phyloP scores from a whole-genome alignment of 1,140 invertebrate genomes.

The Tyrophagus putrescentiae region DNA sequence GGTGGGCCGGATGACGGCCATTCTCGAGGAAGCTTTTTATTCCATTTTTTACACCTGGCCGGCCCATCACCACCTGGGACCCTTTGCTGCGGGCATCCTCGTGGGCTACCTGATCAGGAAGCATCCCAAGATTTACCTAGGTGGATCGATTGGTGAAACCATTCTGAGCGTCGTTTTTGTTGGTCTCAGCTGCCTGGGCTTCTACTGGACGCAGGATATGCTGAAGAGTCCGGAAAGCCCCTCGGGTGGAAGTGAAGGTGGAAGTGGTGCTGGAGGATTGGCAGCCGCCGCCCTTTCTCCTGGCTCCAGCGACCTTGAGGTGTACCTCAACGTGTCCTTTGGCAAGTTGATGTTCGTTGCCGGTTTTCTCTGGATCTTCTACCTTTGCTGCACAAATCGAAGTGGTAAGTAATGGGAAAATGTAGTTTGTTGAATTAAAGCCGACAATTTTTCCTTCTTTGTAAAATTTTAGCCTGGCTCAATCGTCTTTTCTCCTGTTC shows the following conservation, averaged over 20 bases:
- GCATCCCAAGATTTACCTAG: not conserved
- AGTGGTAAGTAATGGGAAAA: not conserved
- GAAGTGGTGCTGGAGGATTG: slow-evolving; percentile 27
- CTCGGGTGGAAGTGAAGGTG: slow-evolving; percentile 26
- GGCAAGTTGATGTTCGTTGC: slow-evolving; percentile 9
- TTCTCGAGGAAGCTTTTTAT: slow-evolving; percentile 12
- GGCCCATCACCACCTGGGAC: slow-evolving; percentile 18
- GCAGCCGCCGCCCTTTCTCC: slow-evolving; percentile 25
- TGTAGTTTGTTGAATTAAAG: not conserved
- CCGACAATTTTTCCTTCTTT: not conserved
- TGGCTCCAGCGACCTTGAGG: slow-evolving; percentile 23
- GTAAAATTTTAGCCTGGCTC: not conserved
- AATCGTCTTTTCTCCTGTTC: not conserved
- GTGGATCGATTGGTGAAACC: not conserved
- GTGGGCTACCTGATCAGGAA: slow-evolving; percentile 14
- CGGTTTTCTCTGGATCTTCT: slow-evolving; percentile 18
- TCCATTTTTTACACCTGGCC: slow-evolving; percentile 15
- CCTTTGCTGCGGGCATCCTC: slow-evolving; percentile 13
- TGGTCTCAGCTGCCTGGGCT: not conserved
- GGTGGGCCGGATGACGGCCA: slow-evolving; percentile 2
- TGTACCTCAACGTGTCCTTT: slow-evolving; percentile 12
- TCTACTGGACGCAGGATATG: slow-evolving; percentile 18
- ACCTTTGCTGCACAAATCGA: slow-evolving; percentile 11
- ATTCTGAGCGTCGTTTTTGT: slow-evolving; percentile 9
- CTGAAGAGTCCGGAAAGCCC: not conserved